phyloP scores from a whole-genome alignment of 2,888 invertebrate genomes.

The Microplitis deprimator region DNA sequence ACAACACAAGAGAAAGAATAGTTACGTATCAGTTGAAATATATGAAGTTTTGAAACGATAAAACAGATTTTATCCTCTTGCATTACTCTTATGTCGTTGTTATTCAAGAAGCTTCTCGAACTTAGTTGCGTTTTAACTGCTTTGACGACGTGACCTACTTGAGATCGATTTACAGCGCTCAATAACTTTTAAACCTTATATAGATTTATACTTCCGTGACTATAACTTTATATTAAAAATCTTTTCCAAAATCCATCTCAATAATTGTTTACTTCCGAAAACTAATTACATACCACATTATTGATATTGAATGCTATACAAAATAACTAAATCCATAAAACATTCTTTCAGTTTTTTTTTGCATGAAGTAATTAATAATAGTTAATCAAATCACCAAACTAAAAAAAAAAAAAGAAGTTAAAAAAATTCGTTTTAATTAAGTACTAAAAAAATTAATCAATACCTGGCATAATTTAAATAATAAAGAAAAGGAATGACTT shows the following conservation, averaged over 20 bases:
- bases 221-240: background rate
- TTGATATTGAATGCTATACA: background rate
- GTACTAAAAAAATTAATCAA: background rate
- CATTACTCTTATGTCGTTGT: slow-evolving; percentile 53
- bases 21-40: background rate
- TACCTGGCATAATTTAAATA: no score
- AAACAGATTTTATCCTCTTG: slow-evolving; percentile 4
- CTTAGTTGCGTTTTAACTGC: slow-evolving; percentile 62
- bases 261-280: background rate
- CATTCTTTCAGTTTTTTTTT: no score
- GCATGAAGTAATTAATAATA: no score
- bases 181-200: slow-evolving; percentile 5
- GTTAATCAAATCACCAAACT: no score
- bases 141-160: slow-evolving; percentile 15
- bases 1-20: slow-evolving; percentile 17
- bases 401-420: no score
- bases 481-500: background rate
- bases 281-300: background rate
- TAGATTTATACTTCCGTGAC: background rate
- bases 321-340: no score
- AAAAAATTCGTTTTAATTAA: background rate
- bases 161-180: background rate
- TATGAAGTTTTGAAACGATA: background rate
- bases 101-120: slow-evolving; percentile 60
- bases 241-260: background rate